Evolutionary conservation across 2,888 invertebrate species (phyloP), one percentile per base, ranked within the genome.

Genomic region (Serripes groenlandicus): DNA sequence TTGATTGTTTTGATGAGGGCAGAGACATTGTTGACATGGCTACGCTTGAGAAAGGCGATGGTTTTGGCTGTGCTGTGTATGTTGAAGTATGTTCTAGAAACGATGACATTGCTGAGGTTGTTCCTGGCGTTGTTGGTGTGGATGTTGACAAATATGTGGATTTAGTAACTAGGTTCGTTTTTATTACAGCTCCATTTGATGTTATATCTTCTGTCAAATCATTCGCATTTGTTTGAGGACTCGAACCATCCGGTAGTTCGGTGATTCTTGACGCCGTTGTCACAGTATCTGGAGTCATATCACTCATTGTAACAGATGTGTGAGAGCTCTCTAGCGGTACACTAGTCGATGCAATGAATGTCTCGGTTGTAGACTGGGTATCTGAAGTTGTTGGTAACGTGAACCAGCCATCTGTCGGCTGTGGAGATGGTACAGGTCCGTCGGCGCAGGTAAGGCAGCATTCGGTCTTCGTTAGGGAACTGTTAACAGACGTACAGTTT

Each of bases 401-500:
- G 11, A 42, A 73, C 30, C 21, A 32, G 23, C 26, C 26, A 21
- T 64, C 54, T 9, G 32, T 3, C 4, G 84, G 72, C 32, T 71
- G 80, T 32, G 75, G 64, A 49, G 68, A 77, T 21, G 84, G 84
- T 34, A 81, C 78, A 2, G 81, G 81, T 37, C 78, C 81, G 32
- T 85, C 78, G 15, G 72, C 60, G 73, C 84, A 85, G n/a, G 84
- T 85, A 32, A 78, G 32, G 35, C 84, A 85, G 70, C 84, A 85
- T 1, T 66, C 64, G 7, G 34, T 37, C 5, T 42, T 54, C n/a
- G 23, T 58, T 35, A 71, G 74, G 23, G 69, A 69, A 58, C 70
- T 49, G 18, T 64, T 70, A 9, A 75, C 70, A 26, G 64, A 26
- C 2, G 52, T n/a, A 49, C 86, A 86, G 3, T 34, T 70, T 28